Conservation (phyloP, 2,113 vertebrate species). For the Nycticorax nycticorax region DNA sequence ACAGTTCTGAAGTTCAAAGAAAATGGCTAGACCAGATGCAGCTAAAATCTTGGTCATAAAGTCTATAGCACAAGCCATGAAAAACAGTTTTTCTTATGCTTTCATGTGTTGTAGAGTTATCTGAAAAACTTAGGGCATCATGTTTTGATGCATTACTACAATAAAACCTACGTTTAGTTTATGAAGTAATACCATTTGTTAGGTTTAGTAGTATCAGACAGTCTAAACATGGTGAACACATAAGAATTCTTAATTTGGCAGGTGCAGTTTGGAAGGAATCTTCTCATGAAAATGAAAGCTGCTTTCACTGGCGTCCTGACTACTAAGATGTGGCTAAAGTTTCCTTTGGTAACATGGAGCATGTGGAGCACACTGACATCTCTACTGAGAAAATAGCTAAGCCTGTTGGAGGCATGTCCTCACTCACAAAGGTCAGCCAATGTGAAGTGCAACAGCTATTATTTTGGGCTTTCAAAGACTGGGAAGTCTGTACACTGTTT, state of each 20-base stretch:
- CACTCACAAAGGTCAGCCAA: slow-evolving; percentile 68
- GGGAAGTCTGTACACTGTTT: slow-evolving; percentile 68
- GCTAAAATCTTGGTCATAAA: neutral
- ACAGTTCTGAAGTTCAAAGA: neutral
- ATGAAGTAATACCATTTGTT: slow-evolving; percentile 33
- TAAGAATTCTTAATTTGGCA: slow-evolving; percentile 1
- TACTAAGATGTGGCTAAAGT: neutral
- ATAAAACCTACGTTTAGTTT: slow-evolving; percentile 14
- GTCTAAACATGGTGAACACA: neutral
- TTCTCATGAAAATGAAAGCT: slow-evolving; percentile 25
- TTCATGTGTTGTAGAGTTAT: neutral
- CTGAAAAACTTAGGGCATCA: neutral
- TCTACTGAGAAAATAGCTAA: slow-evolving; percentile 67
- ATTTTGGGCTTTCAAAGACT: slow-evolving; percentile 73
- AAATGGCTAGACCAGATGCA: neutral
- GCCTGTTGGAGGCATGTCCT: slow-evolving; percentile 62
- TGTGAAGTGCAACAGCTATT: slow-evolving; percentile 66
- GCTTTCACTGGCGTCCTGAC: neutral
- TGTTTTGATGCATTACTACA: neutral
- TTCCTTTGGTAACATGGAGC: neutral
- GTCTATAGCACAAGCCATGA: neutral
- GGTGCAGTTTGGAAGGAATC: slow-evolving; percentile 1
- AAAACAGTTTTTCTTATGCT: neutral
- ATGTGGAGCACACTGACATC: slow-evolving; percentile 37
- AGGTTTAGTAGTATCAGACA: slow-evolving; percentile 10